phyloP scores from a whole-genome alignment of 2,888 invertebrate genomes.

The Dasypolia templi region DNA sequence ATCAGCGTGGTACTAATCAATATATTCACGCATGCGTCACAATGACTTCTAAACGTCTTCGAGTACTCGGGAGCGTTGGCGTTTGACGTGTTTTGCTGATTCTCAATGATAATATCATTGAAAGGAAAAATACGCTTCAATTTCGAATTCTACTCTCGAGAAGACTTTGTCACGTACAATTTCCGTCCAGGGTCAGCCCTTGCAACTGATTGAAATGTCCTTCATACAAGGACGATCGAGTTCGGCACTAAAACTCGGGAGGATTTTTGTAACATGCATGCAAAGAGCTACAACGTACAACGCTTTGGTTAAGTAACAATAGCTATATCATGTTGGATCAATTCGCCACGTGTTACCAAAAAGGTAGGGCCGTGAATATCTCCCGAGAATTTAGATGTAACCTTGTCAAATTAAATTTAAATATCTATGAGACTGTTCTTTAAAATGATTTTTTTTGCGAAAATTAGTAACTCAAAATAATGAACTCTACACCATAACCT shows the following conservation, averaged over 20 bases:
- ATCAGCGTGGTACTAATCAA: slow-evolving; percentile 84
- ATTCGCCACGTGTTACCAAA: slow-evolving; percentile 23
- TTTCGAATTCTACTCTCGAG: slow-evolving; percentile 8
- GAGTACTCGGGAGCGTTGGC: slow-evolving; percentile 71
- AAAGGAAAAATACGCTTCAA: slow-evolving; percentile 29
- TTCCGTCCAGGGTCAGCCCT: slow-evolving; percentile 38
- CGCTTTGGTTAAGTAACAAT: slow-evolving; percentile 10
- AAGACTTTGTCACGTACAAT: slow-evolving; percentile 14
- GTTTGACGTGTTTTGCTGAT: slow-evolving; percentile 67
- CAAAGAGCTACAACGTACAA: background rate
- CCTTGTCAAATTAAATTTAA: slow-evolving; percentile 8
- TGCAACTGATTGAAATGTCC: slow-evolving; percentile 57
- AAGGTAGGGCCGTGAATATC: slow-evolving; percentile 2
- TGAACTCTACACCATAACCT: background rate
- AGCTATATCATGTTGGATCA: slow-evolving; percentile 8
- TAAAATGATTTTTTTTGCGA: background rate
- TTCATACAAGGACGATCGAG: slow-evolving; percentile 56
- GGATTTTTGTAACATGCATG: slow-evolving; percentile 21
- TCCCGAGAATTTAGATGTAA: slow-evolving; percentile 5
- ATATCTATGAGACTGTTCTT: no score
- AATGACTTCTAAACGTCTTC: slow-evolving; percentile 72
- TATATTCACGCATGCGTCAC: slow-evolving; percentile 89
- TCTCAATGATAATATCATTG: slow-evolving; percentile 45
- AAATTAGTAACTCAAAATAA: slow-evolving; percentile 14
- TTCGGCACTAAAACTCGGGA: slow-evolving; percentile 27